Percentiles rank a stretch among this genome's conserved stretches.
These are phyloP conservation scores for Hypsopygia costalis DNA, from an alignment of 2,888 invertebrate genomes.

Conservation along the genomic window DNA sequence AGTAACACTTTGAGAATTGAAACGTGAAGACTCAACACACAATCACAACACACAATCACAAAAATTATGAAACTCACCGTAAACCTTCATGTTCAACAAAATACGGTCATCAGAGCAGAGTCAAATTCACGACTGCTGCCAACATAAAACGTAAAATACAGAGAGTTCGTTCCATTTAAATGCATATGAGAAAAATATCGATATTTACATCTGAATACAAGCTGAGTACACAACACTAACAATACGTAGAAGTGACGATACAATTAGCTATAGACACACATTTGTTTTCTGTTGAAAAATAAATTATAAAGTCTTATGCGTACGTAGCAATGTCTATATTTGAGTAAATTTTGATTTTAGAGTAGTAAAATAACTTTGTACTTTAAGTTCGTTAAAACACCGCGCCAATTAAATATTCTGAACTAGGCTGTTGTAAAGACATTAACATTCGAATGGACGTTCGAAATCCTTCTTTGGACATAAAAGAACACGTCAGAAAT, in stretches of 20 bases:
- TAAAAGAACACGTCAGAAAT: background rate
- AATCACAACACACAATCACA: background rate
- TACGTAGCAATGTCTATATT: background rate
- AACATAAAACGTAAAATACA: slow-evolving; percentile 11
- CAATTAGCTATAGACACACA: slow-evolving; percentile 3
- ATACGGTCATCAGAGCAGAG: slow-evolving; percentile 2
- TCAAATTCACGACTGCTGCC: slow-evolving; percentile 12
- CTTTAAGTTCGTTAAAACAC: slow-evolving; percentile 3
- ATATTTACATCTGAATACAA: slow-evolving; percentile 19
- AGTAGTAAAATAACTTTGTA: background rate
- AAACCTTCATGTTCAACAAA: slow-evolving; percentile 13
- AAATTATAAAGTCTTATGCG: background rate
- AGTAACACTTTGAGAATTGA: too few relatives aligned
- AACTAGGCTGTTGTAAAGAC: background rate
- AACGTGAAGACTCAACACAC: too few relatives aligned
- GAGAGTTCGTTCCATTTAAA: background rate
- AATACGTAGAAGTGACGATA: slow-evolving; percentile 8
- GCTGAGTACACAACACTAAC: slow-evolving; percentile 5
- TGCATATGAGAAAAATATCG: slow-evolving; percentile 11
- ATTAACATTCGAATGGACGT: slow-evolving; percentile 1
- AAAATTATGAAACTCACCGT: slow-evolving; percentile 12
- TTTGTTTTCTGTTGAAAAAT: background rate
- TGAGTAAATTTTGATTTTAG: background rate
- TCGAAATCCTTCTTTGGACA: background rate
- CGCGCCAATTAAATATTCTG: slow-evolving; percentile 8